phyloP scores from a whole-genome alignment of 2,797 vertebrate species.

The Epinephelus coioides region DNA sequence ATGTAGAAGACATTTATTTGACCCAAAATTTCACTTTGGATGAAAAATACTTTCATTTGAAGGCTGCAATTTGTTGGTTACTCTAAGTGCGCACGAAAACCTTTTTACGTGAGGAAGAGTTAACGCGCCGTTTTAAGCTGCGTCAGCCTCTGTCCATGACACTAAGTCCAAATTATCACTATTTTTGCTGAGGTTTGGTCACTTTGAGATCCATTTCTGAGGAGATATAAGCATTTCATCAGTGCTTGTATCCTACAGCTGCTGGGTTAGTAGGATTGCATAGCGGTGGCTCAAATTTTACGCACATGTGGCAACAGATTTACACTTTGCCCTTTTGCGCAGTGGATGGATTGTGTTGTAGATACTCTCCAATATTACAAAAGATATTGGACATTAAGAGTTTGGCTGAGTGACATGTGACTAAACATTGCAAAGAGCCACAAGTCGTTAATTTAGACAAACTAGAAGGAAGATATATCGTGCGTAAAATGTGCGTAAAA shows the following conservation, averaged over 20 bases:
- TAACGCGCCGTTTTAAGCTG: neutral
- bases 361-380: neutral
- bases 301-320: neutral
- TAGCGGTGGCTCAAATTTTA: neutral
- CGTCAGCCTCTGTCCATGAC: neutral
- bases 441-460: neutral
- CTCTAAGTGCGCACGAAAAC: neutral
- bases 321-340: neutral
- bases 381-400: rapidly evolving
- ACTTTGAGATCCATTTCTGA: neutral
- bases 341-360: neutral
- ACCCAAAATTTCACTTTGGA: neutral
- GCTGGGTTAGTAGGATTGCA: neutral
- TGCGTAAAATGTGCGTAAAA: slow-evolving; percentile 63
- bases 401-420: neutral
- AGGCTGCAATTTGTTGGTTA: neutral
- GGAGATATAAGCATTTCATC: neutral
- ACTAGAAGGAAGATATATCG: neutral
- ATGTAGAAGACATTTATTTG: neutral
- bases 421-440: neutral
- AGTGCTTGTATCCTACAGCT: neutral
- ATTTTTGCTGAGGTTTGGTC: neutral
- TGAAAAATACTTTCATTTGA: neutral
- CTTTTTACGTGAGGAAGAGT: neutral
- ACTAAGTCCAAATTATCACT: neutral